A percentile compares a stretch with the other conserved stretches of the same genome.
These are phyloP conservation scores for Parus major DNA, from an alignment of 2,113 vertebrate genomes.

Conservation along the genomic window DNA sequence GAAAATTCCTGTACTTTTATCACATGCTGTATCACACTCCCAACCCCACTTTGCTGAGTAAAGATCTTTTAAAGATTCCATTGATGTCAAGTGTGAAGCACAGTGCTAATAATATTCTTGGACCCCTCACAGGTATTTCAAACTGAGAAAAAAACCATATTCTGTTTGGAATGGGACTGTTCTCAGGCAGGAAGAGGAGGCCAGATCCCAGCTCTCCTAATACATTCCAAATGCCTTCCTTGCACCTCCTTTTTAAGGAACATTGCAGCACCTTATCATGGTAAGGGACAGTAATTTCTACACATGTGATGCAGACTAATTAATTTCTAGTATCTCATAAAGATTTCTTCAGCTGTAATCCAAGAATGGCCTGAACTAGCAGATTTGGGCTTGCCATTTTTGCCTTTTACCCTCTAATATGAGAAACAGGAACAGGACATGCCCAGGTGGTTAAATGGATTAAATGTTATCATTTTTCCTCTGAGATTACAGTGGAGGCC, in stretches of 20 bases:
- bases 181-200: not conserved
- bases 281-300: constrained; percentile 23
- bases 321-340: constrained; percentile 20
- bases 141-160: not conserved
- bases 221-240: not conserved
- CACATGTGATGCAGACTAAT: constrained; percentile 13
- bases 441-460: not conserved
- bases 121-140: not conserved
- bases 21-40: not conserved
- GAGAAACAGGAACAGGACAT: not conserved
- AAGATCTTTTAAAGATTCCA: not conserved
- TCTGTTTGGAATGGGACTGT: not conserved
- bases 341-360: constrained; percentile 8
- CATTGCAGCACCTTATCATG: rapidly evolving
- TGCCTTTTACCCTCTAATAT: not conserved
- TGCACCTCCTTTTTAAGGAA: not conserved
- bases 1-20: not conserved
- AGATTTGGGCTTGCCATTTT: not conserved
- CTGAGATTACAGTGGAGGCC: not conserved
- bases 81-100: not conserved
- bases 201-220: not conserved
- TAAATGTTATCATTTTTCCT: not conserved
- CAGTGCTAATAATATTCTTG: not conserved
- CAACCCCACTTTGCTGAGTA: not conserved
- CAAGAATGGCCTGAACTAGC: not conserved